phyloP scores from a whole-genome alignment of 2,797 vertebrate genomes.

The Phataginus tricuspis region DNA sequence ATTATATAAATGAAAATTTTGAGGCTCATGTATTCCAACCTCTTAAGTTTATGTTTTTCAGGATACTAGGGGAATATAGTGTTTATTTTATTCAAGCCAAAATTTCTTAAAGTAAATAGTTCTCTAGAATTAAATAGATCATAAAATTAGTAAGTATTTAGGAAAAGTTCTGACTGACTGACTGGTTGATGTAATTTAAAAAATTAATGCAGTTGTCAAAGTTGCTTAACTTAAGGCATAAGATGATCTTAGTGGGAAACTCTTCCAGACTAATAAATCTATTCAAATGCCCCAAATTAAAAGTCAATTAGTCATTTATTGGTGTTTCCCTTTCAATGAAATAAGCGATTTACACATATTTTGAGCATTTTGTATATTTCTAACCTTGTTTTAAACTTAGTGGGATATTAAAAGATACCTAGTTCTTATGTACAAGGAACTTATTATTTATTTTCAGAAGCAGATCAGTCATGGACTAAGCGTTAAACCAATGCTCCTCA shows the following conservation, averaged over 20 bases:
- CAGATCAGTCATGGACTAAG: neutral
- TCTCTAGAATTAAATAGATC: slow-evolving; percentile 24
- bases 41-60: slow-evolving; percentile 25
- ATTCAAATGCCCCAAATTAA: neutral
- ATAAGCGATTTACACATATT: slow-evolving; percentile 19
- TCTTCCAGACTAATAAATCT: neutral
- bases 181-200: neutral
- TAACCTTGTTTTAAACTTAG: neutral
- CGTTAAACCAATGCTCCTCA: neutral
- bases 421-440: neutral
- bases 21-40: neutral
- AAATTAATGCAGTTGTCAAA: slow-evolving; percentile 14
- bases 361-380: neutral
- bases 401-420: neutral
- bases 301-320: neutral
- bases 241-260: slow-evolving; percentile 12
- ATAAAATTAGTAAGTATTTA: neutral
- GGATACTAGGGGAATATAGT: neutral
- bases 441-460: neutral
- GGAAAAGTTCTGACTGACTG: neutral
- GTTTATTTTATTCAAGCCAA: neutral
- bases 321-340: neutral
- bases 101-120: slow-evolving; percentile 34
- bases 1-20: slow-evolving; percentile 52
- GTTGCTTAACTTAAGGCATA: neutral